Base-by-base conservation (phyloP, 2,888 invertebrate genomes). In the Lomographa bimaculata region DNA sequence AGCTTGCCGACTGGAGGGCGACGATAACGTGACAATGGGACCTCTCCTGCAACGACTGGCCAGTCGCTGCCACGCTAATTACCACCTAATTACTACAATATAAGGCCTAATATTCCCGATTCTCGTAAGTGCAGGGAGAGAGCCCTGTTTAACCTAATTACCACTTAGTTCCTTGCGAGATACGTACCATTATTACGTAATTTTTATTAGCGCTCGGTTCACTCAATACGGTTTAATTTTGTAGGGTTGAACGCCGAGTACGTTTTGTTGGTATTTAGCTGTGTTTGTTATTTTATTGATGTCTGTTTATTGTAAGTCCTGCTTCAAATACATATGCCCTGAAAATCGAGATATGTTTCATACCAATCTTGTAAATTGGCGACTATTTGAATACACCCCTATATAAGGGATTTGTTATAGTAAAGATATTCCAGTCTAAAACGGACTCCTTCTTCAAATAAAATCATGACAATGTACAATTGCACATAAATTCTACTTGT, bases 11-110 rank as follows among this genome's bases (percentile, higher is more conserved):
- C 79, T 86, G 85, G 76, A 71, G 73, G 57, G 53, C 50, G 69
- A 58, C 75, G 86, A 86, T 86, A 86, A 86, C 74, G 70, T 45
- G 60, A 86, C 86, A 86, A 86, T 81, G 63, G 82, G 76, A 79
- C 73, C 80, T 80, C 79, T 74, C 78, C 67, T 72, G 76, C 72
- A 66, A 65, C 67, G 67, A 71, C 75, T 78, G 79, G 67, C 74
- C 34, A 21, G 58, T 27, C 37, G 55, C 51, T 58, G 58, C 62
- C 57, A 70, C 72, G 64, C 73, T 73, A 80, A 79, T 81, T 72
- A 77, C 71, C 54, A 74, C 72, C 71, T 68, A 73, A 60, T 68
- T 61, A 50, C 56, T 50, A 34, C 32, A 30, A 44, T 37, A 55
- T 70, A 74, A 62, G 64, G 66, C 35, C 60, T 59, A 68, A 66